Conservation (phyloP, 2,113 vertebrate genomes). For the Microtus pennsylvanicus region DNA sequence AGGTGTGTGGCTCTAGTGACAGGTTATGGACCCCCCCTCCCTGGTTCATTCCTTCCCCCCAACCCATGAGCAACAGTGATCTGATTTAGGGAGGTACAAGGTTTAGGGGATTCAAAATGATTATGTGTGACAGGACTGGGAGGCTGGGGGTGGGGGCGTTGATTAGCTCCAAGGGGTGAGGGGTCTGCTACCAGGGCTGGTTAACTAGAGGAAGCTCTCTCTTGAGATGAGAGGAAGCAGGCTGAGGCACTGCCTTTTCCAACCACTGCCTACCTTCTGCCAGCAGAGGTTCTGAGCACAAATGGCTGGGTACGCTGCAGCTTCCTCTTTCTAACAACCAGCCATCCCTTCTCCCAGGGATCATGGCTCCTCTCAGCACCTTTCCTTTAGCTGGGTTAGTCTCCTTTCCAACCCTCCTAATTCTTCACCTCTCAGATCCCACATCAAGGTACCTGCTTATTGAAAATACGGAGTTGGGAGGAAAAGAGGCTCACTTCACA, state of each 20-base stretch:
- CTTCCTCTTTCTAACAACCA: conserved; percentile 66
- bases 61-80: not conserved
- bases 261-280: conserved; percentile 53
- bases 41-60: not conserved
- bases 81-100: conserved; percentile 17
- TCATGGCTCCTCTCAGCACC: conserved; percentile 62
- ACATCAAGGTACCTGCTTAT: not conserved
- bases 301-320: not conserved
- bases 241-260: conserved; percentile 48
- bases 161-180: not conserved
- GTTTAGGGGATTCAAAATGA: conserved; percentile 1
- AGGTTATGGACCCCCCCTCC: not conserved
- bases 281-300: not conserved
- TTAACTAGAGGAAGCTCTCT: not conserved
- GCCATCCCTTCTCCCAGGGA: conserved; percentile 31
- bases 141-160: not conserved
- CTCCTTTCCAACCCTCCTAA: conserved; percentile 56
- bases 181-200: not conserved
- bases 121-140: conserved; percentile 25
- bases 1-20: not conserved
- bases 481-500: not conserved
- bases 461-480: not conserved
- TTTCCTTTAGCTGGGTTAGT: conserved; percentile 49
- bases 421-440: not conserved
- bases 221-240: not conserved